Percentiles rank a stretch among this genome's conserved stretches.
These are phyloP conservation scores for Hylomyscus alleni DNA, from an alignment of 2,797 vertebrate species.

Conservation along the genomic window DNA sequence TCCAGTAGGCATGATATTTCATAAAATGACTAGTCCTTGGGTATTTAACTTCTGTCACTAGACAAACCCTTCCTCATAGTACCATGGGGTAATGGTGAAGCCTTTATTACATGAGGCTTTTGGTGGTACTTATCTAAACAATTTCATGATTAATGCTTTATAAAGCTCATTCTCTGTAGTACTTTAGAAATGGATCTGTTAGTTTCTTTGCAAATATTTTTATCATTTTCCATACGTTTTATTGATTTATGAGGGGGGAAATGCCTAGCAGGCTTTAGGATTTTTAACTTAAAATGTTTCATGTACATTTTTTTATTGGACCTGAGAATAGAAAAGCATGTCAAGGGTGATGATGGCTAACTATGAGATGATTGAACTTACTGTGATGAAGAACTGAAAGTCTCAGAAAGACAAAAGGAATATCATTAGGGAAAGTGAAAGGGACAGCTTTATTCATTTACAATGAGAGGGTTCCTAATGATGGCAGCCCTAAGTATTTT, in stretches of 20 bases:
- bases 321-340: not conserved
- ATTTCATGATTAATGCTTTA: not conserved
- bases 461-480: not conserved
- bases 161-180: not conserved
- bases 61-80: too few species aligned
- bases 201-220: not conserved
- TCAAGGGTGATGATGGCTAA: not conserved
- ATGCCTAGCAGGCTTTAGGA: not conserved
- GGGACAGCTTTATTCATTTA: not conserved
- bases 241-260: not conserved
- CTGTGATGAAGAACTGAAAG: not conserved
- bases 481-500: not conserved
- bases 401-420: not conserved
- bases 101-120: not conserved
- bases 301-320: not conserved
- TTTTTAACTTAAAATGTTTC: slow-evolving; percentile 4
- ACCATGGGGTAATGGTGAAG: not conserved
- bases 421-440: not conserved
- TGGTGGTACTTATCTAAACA: not conserved
- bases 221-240: not conserved
- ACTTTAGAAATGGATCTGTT: not conserved
- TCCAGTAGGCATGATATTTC: too few species aligned
- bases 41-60: not conserved
- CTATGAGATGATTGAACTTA: not conserved
- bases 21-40: too few species aligned